phyloP scores from a whole-genome alignment of 2,113 vertebrate species.

The Bubalus kerabau region DNA sequence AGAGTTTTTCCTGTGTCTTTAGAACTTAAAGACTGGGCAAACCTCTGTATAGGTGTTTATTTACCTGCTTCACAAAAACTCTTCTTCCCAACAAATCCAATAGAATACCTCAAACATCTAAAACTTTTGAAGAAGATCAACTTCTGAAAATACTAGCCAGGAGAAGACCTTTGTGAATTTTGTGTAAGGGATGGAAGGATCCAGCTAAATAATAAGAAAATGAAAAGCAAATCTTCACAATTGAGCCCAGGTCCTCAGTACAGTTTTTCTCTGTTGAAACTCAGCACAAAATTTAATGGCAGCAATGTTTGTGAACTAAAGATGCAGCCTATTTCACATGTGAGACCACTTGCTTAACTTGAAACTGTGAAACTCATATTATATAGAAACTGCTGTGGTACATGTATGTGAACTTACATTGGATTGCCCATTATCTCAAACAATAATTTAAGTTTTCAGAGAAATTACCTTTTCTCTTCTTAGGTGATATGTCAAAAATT shows the following conservation, averaged over 20 bases:
- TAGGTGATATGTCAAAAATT: not conserved
- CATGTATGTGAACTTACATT: not conserved
- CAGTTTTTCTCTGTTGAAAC: not conserved
- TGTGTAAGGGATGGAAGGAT: not conserved
- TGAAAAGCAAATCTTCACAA: not conserved
- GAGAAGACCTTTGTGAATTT: not conserved
- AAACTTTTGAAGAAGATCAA: not conserved
- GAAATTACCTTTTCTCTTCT: not conserved
- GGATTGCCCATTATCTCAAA: not conserved
- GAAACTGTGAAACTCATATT: not conserved
- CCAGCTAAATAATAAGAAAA: not conserved
- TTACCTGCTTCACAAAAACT: not conserved
- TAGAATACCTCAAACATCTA: not conserved
- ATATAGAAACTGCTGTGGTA: not conserved
- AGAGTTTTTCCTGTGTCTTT: not conserved
- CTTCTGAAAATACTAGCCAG: not conserved
- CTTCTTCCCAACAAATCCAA: not conserved
- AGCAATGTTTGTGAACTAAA: not conserved
- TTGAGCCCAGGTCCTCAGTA: not conserved
- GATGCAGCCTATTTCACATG: not conserved
- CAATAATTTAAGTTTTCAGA: not conserved
- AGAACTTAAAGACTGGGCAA: not conserved
- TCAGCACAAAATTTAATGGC: accelerated
- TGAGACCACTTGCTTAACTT: not conserved
- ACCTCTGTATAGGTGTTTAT: not conserved